A percentile compares a stretch with the other conserved stretches of the same genome.
These are phyloP conservation scores for Psittacula cyanocephala DNA, from an alignment of 2,113 vertebrate genomes.

Conservation along the genomic window DNA sequence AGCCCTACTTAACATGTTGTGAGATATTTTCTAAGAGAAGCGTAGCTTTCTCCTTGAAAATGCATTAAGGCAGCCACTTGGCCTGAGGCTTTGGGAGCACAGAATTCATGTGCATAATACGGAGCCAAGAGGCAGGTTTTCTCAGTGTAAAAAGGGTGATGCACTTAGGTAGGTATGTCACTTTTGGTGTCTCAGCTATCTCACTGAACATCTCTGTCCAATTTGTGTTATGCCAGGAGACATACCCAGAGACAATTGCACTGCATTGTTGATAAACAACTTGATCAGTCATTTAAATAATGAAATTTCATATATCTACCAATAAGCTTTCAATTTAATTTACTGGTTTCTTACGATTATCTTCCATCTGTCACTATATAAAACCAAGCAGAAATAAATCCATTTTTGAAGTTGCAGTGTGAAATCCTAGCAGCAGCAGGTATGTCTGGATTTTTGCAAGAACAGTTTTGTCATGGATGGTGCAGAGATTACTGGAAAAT, in stretches of 20 bases:
- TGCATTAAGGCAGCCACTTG: not conserved
- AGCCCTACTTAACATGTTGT: not conserved
- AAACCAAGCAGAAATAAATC: not conserved
- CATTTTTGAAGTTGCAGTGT: not conserved
- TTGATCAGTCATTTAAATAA: not conserved
- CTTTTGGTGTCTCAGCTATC: not conserved
- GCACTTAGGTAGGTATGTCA: rapidly evolving
- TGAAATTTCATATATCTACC: not conserved
- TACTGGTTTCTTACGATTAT: not conserved
- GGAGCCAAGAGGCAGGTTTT: not conserved
- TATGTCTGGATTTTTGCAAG: not conserved
- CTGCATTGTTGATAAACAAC: not conserved
- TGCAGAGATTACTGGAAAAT: not conserved
- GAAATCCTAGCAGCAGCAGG: not conserved
- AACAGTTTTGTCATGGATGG: not conserved
- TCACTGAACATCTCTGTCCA: not conserved
- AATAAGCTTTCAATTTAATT: not conserved
- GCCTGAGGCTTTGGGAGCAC: not conserved
- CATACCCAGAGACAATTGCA: not conserved
- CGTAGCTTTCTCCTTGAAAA: not conserved
- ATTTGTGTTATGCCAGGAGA: not conserved
- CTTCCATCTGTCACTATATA: not conserved
- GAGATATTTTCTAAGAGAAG: not conserved
- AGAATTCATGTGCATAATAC: not conserved
- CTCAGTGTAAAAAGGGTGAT: not conserved